A percentile compares a stretch with the other conserved stretches of the same genome.
Conservation (phyloP, 2,888 invertebrate species). For the Ditylenchus weischeri region DNA sequence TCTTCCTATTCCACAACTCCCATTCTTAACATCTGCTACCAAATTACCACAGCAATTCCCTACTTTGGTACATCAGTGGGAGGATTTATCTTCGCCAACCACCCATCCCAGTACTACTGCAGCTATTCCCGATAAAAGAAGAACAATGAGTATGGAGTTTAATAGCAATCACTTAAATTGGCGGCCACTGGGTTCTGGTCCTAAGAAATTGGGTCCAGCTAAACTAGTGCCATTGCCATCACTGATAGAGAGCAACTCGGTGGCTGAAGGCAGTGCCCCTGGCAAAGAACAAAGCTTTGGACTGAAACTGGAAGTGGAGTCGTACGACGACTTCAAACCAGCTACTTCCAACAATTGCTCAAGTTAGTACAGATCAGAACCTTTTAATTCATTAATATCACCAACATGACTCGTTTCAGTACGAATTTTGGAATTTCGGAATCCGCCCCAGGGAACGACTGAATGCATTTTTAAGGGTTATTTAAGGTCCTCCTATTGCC, state of each 20-base stretch:
- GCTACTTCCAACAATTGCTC: not conserved
- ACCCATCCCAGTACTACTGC: not conserved
- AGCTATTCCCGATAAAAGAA: not conserved
- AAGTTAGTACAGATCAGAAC: not conserved
- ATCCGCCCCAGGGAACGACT: too few species aligned
- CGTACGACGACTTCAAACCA: constrained; percentile 2
- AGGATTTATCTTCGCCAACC: not conserved
- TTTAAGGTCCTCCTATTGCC: too few species aligned
- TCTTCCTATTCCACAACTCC: not conserved
- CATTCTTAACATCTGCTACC: too few species aligned
- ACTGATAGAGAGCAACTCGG: not conserved
- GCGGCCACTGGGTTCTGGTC: constrained; percentile 8
- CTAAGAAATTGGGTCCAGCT: constrained; percentile 1
- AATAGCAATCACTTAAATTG: constrained; percentile 5
- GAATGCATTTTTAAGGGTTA: too few species aligned
- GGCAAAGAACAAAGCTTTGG: not conserved
- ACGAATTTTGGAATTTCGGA: too few species aligned
- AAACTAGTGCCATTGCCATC: not conserved
- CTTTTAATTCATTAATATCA: too few species aligned
- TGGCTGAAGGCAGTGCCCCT: not conserved
- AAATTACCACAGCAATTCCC: too few species aligned
- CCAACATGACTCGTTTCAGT: too few species aligned
- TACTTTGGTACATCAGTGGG: too few species aligned
- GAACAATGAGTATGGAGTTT: not conserved
- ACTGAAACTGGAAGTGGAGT: not conserved